Base-by-base conservation (phyloP, 1,140 invertebrate species). In the Ceratosolen solmsi region DNA sequence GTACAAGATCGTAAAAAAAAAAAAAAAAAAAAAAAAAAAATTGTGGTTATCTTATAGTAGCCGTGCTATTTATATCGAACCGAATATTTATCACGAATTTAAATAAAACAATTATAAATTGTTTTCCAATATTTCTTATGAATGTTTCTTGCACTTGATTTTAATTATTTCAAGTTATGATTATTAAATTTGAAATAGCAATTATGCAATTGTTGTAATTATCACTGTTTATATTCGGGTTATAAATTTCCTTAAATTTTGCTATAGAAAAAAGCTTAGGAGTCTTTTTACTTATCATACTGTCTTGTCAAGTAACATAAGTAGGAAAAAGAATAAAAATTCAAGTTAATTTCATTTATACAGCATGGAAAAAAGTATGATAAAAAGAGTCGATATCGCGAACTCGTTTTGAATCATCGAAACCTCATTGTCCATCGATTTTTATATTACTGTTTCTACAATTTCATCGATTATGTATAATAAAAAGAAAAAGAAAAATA, bases 1-100 rank as follows among this genome's bases (percentile, higher is more conserved):
- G 65, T 58, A 20, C 75, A 79, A 82, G 54, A 82, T 65, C 63
- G 70, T 63, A 33, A 78, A 15, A 33, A 60, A 25, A 56, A 25
- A 56, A 25, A 56, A 25, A 22, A 25, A 56, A 56, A 4, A 25
- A 56, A n/a, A 4, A 56, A 71, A 76, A 82, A 76, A 58, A 58
- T 58, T 71, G 72, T 33, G 63, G 63, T 77, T 22, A 27, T 60
- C n/a, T 36, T 71, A 71, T 58, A 2, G 25, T n/a, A 27, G 49
- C 54, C 17, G n/a, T 30, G 33, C 25, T 60, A 9, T 22, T 13
- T 38, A 58, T 60, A 36, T 41, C n/a, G n/a, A n/a, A n/a, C n/a
- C n/a, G n/a, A n/a, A n/a, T n/a, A n/a, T n/a, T n/a, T n/a, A n/a
- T n/a, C n/a, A n/a, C n/a, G n/a, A n/a, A n/a, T n/a, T n/a, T n/a